phyloP scores from a whole-genome alignment of 2,888 invertebrate species.

The Drosophila recens region DNA sequence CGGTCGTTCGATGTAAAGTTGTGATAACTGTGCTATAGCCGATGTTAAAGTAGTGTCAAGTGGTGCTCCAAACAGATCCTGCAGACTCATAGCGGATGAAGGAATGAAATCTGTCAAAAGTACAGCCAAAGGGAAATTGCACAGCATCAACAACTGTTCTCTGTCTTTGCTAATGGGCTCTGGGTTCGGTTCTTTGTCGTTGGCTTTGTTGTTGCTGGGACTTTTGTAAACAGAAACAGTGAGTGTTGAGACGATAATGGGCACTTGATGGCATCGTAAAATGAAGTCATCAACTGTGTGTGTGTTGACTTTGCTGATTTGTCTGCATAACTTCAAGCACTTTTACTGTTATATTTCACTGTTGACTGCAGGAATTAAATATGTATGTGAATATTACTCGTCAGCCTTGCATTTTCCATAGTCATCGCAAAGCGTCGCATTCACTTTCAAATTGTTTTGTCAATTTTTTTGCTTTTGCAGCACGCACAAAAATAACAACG shows the following conservation, averaged over 20 bases:
- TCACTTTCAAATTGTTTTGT: conserved; percentile 56
- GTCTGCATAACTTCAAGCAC: conserved; percentile 54
- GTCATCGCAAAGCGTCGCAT: conserved; percentile 34
- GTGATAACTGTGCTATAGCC: conserved; percentile 33
- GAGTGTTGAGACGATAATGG: conserved; percentile 38
- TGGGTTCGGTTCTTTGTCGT: conserved; percentile 40
- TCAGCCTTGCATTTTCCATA: conserved; percentile 27
- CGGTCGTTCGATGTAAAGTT: conserved; percentile 10
- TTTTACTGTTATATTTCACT: conserved; percentile 66
- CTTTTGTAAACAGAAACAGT: conserved; percentile 39
- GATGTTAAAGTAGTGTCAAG: conserved; percentile 42
- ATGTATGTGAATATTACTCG: conserved; percentile 14
- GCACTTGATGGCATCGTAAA: conserved; percentile 55
- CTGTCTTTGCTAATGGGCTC: conserved; percentile 35
- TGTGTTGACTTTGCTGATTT: conserved; percentile 73
- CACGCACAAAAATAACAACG: conserved; percentile 44
- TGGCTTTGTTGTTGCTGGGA: conserved; percentile 24
- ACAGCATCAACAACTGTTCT: conserved; percentile 3
- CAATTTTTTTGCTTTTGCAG: not conserved
- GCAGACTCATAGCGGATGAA: conserved; percentile 66
- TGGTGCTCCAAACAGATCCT: conserved; percentile 68
- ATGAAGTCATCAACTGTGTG: conserved; percentile 59
- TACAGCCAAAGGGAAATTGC: conserved; percentile 36
- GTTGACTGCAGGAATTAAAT: conserved; percentile 40
- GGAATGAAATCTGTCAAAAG: conserved; percentile 43